Base-by-base conservation (phyloP, 2,797 vertebrate species). In the Microchirus variegatus region DNA sequence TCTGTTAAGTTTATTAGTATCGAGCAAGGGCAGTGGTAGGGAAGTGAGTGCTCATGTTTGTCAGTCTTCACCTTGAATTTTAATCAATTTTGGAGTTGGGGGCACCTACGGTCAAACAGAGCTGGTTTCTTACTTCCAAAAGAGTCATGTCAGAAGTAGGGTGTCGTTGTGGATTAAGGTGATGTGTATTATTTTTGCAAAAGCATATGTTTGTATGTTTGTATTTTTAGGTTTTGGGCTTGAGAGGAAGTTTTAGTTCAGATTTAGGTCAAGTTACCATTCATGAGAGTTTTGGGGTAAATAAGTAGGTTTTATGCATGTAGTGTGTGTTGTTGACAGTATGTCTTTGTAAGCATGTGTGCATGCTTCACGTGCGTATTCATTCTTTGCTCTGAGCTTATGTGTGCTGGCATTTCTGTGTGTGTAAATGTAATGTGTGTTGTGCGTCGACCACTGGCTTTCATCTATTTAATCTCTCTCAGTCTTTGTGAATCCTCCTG, bases 401-500 rank as follows among this genome's bases (percentile, higher is more conserved):
- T 44, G 49, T 54, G 22, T 13, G 31, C 44, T 37, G 41, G 18
- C 3, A 14, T 73, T 44, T 59, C 46, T 63, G 9, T 17, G 37
- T 61, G 63, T 60, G n/a, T 47, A 43, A 31, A 31, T 31, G 31
- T 31, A 59, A 19, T 15, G 38, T 41, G 18, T 75, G 37, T 60
- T 26, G 37, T 59, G 26, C 54, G 37, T 49, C 54, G 9, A 49
- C 56, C 41, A 40, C 57, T 68, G 73, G 63, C 57, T 80, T 59
- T 57, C 63, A 43, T 73, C 46, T 48, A 55, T 56, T 71, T 84
- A 81, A 84, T 86, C 84, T 77, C 38, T 62, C 53, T 26, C 31
- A 8, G 48, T 42, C 57, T 56, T 52, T 51, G 36, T 58, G 43
- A 70, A 52, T 82, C 59, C 81, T 72, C 53, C 56, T 49, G 56